Evolutionary conservation across 37 sponge, comb jelly and placozoan species (phyloP).

Genomic region (Spongilla lacustris): DNA sequence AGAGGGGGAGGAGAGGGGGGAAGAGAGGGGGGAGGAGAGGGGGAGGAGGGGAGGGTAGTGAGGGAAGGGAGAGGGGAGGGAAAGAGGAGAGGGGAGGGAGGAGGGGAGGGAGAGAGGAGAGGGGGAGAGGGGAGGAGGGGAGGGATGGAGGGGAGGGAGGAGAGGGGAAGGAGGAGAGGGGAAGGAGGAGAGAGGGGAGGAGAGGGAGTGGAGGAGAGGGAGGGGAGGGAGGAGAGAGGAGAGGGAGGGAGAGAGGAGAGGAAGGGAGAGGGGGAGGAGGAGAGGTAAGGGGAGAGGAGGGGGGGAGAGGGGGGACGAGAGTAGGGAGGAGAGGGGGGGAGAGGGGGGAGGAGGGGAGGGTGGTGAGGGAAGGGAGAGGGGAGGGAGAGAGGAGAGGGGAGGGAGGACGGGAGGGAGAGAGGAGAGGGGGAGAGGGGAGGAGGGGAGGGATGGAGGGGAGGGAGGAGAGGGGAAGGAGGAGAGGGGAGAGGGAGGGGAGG

Average conservation of each 20-base stretch:
- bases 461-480: background rate
- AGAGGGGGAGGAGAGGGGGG: too few species aligned
- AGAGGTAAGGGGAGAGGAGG: background rate
- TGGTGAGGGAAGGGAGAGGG: background rate
- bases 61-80: too few species aligned
- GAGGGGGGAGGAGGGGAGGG: background rate
- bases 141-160: too few species aligned
- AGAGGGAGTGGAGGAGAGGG: too few species aligned
- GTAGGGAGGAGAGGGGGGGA: background rate
- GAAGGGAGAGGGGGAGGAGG: background rate
- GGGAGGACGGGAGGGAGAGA: background rate
- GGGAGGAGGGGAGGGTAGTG: too few species aligned
- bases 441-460: background rate
- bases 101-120: too few species aligned
- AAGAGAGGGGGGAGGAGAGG: too few species aligned
- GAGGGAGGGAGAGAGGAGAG: background rate
- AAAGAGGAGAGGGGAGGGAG: too few species aligned
- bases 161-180: background rate
- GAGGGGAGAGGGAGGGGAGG: background rate
- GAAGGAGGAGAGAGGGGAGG: background rate
- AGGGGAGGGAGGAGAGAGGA: too few species aligned
- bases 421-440: background rate
- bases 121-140: too few species aligned
- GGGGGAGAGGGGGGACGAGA: background rate
- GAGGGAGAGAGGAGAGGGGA: background rate